Conservation (phyloP, 2,797 vertebrate species). For the Odontamblyopus lacepedii region DNA sequence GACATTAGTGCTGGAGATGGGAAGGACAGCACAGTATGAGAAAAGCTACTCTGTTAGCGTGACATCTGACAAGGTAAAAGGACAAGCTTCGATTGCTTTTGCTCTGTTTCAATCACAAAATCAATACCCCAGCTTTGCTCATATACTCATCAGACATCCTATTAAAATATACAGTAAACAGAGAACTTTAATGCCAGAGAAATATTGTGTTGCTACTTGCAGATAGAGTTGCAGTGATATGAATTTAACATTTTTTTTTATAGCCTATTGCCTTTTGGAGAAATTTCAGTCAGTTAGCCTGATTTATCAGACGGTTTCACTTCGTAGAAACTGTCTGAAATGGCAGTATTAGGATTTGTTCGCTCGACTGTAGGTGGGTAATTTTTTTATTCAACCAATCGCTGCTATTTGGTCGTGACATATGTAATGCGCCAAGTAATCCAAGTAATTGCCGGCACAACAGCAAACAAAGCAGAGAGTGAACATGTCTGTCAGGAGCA, state of each 20-base stretch:
- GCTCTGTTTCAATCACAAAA: slow-evolving; percentile 62
- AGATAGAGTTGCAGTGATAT: not conserved
- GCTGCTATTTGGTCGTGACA: too few species aligned
- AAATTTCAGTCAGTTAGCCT: too few species aligned
- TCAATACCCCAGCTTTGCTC: slow-evolving; percentile 62
- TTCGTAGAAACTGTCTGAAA: too few species aligned
- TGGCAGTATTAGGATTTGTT: too few species aligned
- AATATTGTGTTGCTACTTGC: not conserved
- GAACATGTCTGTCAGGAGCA: too few species aligned
- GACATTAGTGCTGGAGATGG: slow-evolving; percentile 67
- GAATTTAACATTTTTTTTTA: not conserved
- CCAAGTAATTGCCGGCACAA: too few species aligned
- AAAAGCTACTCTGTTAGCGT: slow-evolving; percentile 67
- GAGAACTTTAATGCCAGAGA: not conserved
- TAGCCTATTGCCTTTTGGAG: too few species aligned
- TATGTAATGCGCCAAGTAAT: too few species aligned
- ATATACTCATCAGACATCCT: slow-evolving; percentile 48
- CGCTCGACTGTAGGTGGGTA: too few species aligned
- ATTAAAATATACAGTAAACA: slow-evolving; percentile 48
- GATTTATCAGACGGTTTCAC: too few species aligned
- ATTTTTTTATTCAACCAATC: too few species aligned
- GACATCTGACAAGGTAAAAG: slow-evolving; percentile 71
- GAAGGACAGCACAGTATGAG: slow-evolving; percentile 58
- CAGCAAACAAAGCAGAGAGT: too few species aligned
- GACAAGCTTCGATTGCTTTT: slow-evolving; percentile 64